phyloP scores from a whole-genome alignment of 2,113 vertebrate genomes.

The Spermophilus dauricus region DNA sequence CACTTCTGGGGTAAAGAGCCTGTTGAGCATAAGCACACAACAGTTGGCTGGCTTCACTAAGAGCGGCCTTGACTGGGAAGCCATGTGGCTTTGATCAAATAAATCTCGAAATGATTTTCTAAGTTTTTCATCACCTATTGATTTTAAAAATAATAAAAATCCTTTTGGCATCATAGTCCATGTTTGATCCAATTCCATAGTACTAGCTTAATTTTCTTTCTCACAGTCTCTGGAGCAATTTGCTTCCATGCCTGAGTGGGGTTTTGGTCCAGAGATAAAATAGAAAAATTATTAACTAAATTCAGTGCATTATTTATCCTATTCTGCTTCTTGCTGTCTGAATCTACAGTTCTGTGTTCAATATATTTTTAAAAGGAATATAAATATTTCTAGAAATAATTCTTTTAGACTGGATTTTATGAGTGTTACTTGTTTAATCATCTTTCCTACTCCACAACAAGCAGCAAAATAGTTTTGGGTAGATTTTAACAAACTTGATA shows the following conservation, averaged over 20 bases:
- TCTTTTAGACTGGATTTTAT: constrained; percentile 33
- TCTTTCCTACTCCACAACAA: constrained; percentile 8
- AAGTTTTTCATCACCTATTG: constrained; percentile 72
- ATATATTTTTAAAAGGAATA: constrained; percentile 56
- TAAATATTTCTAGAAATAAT: constrained; percentile 50
- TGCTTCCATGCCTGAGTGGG: neutral
- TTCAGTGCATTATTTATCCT: constrained; percentile 62
- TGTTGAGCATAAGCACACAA: neutral
- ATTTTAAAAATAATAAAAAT: constrained; percentile 54
- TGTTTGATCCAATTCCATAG: constrained; percentile 52
- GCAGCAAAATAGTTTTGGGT: constrained; percentile 48
- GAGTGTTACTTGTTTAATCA: constrained; percentile 30
- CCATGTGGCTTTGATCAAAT: constrained; percentile 68
- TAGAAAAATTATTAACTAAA: constrained; percentile 64
- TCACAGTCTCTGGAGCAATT: constrained; percentile 38
- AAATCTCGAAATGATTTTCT: constrained; percentile 71
- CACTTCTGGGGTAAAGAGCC: constrained; percentile 24
- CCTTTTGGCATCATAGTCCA: constrained; percentile 68
- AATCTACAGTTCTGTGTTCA: constrained; percentile 16
- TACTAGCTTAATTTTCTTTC: constrained; percentile 51
- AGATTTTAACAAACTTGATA: constrained; percentile 39
- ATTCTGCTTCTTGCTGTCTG: constrained; percentile 37
- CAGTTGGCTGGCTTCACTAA: constrained; percentile 57
- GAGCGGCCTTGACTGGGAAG: constrained; percentile 13
- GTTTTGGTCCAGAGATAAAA: constrained; percentile 58